Evolutionary conservation across 2,797 vertebrate genomes (phyloP), one percentile per base, ranked within the genome.

Genomic region (Neosilurus mollespiculum): DNA sequence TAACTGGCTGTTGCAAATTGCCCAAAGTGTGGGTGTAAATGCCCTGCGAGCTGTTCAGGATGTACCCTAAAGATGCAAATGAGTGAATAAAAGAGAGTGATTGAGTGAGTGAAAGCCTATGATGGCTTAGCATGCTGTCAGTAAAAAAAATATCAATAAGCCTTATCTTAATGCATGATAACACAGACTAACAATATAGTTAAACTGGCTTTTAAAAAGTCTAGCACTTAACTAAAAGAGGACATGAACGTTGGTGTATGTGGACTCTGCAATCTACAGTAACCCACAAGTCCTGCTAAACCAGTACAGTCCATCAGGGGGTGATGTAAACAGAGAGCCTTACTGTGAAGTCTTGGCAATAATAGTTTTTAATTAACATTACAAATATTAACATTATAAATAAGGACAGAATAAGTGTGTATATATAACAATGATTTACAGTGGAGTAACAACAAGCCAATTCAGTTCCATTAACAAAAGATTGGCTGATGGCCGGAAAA

Each of bases 381-480:
- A 43, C 37, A 43, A 43, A 43, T 6, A 43, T 2, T 43, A 43
- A 43, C 37, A 69, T 34, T 84, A 84, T 77, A 84, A 84, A 84
- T 84, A 84, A 80, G 34, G 22, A 84, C 37, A 51, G 76, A 37
- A n/a, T 80, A 76, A 75, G 34, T 83, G 69, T 76, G 81, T 76
- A 81, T 75, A 61, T 85, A 77, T 70, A 79, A 76, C 54, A 87
- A 56, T 78, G 84, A 76, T 83, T 84, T 89, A 92, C 91, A 92
- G 89, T 87, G 86, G 80, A 83, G 81, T 90, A 89, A 89, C 15
- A 76, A 84, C 84, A 79, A 71, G 81, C 86, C 86, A 88, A 85
- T 83, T 83, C 88, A 61, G 20, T 62, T 49, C 15, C 71, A 30
- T 56, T 56, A 56, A 10, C 53, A 73, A 18, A 73, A 56, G 30